phyloP scores from a whole-genome alignment of 2,888 invertebrate species.

The Chalcis sispes region DNA sequence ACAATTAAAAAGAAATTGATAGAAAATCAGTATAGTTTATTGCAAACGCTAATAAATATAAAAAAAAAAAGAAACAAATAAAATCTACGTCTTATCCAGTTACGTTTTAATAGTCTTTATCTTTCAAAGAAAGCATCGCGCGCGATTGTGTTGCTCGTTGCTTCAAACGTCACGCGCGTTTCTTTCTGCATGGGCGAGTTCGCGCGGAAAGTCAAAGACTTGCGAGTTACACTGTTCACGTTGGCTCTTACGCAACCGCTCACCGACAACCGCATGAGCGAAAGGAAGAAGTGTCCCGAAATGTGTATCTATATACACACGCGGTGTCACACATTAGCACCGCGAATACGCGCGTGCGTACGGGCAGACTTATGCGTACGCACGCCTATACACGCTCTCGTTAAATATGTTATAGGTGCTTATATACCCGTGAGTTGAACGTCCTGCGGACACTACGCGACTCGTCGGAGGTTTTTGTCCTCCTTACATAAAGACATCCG shows the following conservation, averaged over 20 bases:
- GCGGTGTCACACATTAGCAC: no score
- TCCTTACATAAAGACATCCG: conserved; percentile 55
- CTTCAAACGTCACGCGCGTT: conserved; percentile 3
- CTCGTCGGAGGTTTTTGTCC: conserved; percentile 51
- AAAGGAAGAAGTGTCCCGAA: conserved; percentile 49
- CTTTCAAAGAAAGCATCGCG: no score
- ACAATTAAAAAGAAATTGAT: no score
- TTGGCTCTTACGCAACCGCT: no score
- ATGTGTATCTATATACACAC: conserved; percentile 20
- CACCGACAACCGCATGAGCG: no score
- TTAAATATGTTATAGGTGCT: background rate
- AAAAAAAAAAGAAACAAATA: no score
- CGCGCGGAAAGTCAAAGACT: conserved; percentile 4
- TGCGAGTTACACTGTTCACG: conserved; percentile 21
- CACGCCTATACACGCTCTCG: conserved; percentile 25
- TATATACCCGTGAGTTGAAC: conserved; percentile 38
- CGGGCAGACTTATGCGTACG: conserved; percentile 20
- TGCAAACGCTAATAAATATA: no score
- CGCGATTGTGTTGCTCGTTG: no score
- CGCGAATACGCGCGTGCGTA: background rate
- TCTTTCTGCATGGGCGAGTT: conserved; percentile 19
- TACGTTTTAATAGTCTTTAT: no score
- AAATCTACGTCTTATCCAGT: no score
- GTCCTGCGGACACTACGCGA: conserved; percentile 38
- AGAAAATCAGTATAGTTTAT: no score